A percentile compares a stretch with the other conserved stretches of the same genome.
Conservation (phyloP, 2,888 invertebrate genomes). For the Torymus auratus region DNA sequence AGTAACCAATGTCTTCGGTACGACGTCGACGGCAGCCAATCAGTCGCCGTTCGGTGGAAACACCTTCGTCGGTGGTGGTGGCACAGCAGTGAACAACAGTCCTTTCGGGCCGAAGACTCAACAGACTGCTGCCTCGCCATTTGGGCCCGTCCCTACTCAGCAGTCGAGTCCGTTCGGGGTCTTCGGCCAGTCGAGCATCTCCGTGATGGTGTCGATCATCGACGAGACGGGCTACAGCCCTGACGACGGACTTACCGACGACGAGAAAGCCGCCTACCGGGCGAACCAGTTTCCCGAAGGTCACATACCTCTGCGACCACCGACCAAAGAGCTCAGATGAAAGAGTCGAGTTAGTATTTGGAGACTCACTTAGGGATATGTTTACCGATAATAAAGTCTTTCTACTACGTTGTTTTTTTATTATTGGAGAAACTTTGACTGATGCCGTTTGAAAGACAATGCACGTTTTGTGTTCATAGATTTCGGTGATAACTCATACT, state of each 20-base stretch:
- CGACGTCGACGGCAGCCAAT: slow-evolving; percentile 50
- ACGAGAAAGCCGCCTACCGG: slow-evolving; percentile 69
- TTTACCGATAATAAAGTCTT: too few relatives aligned
- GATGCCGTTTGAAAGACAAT: too few relatives aligned
- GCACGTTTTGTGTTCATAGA: too few relatives aligned
- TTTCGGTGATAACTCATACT: too few relatives aligned
- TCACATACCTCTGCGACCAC: slow-evolving; percentile 71
- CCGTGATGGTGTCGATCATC: slow-evolving; percentile 55
- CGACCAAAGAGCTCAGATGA: slow-evolving; percentile 65
- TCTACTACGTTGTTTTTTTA: too few relatives aligned
- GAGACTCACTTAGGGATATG: too few relatives aligned
- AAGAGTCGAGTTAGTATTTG: background rate
- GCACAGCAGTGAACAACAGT: slow-evolving; percentile 13
- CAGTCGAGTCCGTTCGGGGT: slow-evolving; percentile 56
- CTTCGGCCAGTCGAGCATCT: background rate
- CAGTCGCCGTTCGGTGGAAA: slow-evolving; percentile 65
- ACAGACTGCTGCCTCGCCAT: slow-evolving; percentile 47
- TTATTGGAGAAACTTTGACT: too few relatives aligned
- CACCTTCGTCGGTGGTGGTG: slow-evolving; percentile 43
- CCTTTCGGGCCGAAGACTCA: background rate
- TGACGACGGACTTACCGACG: slow-evolving; percentile 69
- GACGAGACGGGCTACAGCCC: slow-evolving; percentile 68
- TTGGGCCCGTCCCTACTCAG: slow-evolving; percentile 47
- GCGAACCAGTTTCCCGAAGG: slow-evolving; percentile 68
- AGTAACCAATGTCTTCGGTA: slow-evolving; percentile 7